These are phyloP conservation scores for Drosophila diplacantha DNA, from an alignment of 2,888 invertebrate species.

Conservation along the genomic window DNA sequence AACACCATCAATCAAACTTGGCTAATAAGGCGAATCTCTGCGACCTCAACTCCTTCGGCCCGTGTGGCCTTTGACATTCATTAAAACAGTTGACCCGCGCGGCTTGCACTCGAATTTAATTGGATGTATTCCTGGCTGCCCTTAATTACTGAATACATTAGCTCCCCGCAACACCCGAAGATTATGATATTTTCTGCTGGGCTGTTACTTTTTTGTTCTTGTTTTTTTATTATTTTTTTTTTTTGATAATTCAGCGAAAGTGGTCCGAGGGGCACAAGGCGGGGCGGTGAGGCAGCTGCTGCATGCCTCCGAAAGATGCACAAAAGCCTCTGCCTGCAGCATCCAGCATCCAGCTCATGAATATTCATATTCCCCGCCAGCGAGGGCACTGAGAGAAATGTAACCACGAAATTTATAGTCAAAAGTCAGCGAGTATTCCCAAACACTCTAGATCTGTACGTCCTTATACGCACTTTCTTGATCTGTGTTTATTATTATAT, in stretches of 20 bases:
- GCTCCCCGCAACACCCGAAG: not conserved
- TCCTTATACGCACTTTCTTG: too few species aligned
- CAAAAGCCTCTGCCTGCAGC: constrained; percentile 57
- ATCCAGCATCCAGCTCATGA: constrained; percentile 62
- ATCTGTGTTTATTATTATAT: too few species aligned
- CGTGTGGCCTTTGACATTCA: constrained; percentile 20
- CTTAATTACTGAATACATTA: constrained; percentile 13
- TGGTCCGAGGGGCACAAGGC: not conserved
- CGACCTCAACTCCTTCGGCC: constrained; percentile 12
- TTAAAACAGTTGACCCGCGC: constrained; percentile 14
- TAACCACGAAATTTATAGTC: too few species aligned
- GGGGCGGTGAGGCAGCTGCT: not conserved
- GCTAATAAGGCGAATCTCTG: constrained; percentile 26
- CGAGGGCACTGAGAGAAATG: not conserved
- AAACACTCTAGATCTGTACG: too few species aligned
- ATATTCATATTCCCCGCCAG: constrained; percentile 54
- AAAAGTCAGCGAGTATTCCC: too few species aligned
- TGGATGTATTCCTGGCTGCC: not conserved
- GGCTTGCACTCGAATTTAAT: constrained; percentile 14
- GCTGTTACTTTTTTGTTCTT: not conserved
- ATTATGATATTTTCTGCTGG: constrained; percentile 3
- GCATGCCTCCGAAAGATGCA: constrained; percentile 53
- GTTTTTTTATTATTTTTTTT: not conserved
- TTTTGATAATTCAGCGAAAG: constrained; percentile 17
- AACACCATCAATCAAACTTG: constrained; percentile 34